Percentiles rank a stretch among this genome's conserved stretches.
Conservation (phyloP, 2,888 invertebrate genomes). For the Altica lythri region DNA sequence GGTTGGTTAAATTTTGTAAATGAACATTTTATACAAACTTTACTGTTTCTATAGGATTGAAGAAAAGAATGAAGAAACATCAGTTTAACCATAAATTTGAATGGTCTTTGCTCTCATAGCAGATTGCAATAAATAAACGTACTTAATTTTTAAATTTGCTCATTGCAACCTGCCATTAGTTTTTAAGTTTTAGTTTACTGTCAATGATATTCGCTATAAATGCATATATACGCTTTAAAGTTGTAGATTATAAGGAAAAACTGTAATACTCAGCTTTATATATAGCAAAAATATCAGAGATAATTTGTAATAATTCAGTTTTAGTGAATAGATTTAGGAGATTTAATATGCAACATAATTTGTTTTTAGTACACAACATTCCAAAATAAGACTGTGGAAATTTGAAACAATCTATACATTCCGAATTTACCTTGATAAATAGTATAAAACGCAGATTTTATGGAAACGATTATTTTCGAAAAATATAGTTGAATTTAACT, state of each 20-base stretch:
- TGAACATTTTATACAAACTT: not conserved
- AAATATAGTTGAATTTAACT: no score
- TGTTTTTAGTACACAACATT: constrained; percentile 18
- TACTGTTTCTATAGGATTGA: constrained; percentile 47
- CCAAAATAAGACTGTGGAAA: constrained; percentile 23
- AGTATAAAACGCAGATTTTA: not conserved
- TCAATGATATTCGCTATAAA: constrained; percentile 2
- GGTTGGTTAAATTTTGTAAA: not conserved
- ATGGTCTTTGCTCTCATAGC: not conserved
- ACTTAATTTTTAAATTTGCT: not conserved
- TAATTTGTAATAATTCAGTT: not conserved
- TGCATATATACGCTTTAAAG: constrained; percentile 18
- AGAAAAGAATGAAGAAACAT: constrained; percentile 54
- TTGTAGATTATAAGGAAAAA: not conserved
- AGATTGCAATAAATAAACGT: not conserved
- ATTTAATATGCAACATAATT: not conserved
- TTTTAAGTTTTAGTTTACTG: not conserved
- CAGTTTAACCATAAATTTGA: constrained; percentile 46
- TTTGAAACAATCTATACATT: constrained; percentile 28
- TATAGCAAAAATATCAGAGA: constrained; percentile 16
- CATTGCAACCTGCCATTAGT: not conserved
- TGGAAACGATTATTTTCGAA: no score
- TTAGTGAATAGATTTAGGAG: not conserved
- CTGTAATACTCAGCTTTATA: constrained; percentile 24
- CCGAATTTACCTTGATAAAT: constrained; percentile 27